These are phyloP conservation scores for Dromiciops gliroides DNA, from an alignment of 2,113 vertebrate species.

Conservation along the genomic window DNA sequence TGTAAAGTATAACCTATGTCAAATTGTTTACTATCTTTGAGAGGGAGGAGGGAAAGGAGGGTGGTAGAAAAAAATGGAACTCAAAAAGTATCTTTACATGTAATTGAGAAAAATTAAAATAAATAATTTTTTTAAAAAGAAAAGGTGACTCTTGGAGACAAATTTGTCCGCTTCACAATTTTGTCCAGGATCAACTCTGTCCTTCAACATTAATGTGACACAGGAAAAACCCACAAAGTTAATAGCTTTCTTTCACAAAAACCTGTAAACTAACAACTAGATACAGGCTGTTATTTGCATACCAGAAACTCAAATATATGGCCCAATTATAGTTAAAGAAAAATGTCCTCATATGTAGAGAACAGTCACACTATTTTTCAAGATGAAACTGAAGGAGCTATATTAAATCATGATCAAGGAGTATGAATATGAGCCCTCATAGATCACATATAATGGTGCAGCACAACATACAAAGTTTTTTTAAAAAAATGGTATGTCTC, in stretches of 20 bases:
- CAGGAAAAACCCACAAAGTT: neutral
- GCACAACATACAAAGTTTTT: no score
- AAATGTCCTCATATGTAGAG: neutral
- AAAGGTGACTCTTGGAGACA: neutral
- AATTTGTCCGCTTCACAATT: neutral
- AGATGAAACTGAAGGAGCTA: neutral
- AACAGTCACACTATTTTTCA: neutral
- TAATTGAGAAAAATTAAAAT: no score
- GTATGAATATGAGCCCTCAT: neutral
- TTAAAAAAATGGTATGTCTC: neutral
- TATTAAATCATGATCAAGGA: no score
- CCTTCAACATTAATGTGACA: neutral
- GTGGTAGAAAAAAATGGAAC: no score
- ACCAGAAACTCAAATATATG: neutral
- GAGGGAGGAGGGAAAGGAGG: no score
- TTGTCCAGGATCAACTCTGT: neutral
- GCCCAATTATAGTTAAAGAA: neutral
- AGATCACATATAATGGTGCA: neutral
- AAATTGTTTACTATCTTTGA: no score
- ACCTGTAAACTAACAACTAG: conserved; percentile 1
- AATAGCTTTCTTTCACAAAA: neutral
- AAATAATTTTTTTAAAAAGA: no score
- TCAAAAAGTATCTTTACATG: no score
- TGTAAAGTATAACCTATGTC: no score
- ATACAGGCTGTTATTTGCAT: neutral